These are phyloP conservation scores for Chaetodon auriga DNA, from an alignment of 2,113 vertebrate genomes.

Conservation along the genomic window DNA sequence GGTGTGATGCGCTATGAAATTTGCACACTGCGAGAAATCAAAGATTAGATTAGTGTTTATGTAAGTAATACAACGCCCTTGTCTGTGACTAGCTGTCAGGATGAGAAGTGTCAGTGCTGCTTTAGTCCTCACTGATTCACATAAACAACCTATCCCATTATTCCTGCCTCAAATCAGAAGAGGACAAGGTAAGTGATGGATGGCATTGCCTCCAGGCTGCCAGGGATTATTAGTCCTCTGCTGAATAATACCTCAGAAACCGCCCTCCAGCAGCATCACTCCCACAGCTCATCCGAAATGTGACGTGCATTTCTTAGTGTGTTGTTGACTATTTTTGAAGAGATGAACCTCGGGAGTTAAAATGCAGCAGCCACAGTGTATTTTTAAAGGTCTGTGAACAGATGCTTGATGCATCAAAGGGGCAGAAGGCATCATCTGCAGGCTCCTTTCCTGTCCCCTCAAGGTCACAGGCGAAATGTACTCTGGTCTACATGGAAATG, in stretches of 20 bases:
- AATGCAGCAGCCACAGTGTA: conserved; percentile 4
- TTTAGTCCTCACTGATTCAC: conserved; percentile 55
- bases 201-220: conserved; percentile 52
- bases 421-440: conserved; percentile 36
- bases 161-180: conserved; percentile 55
- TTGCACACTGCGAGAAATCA: not conserved
- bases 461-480: conserved; percentile 37
- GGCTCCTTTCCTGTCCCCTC: conserved; percentile 39
- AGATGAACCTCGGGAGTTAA: not conserved
- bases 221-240: conserved; percentile 62
- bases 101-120: conserved; percentile 46
- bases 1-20: not conserved
- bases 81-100: conserved; percentile 13
- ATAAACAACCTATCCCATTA: conserved; percentile 65
- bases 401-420: conserved; percentile 32
- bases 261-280: conserved; percentile 46
- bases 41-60: conserved; percentile 10
- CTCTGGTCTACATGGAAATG: conserved; percentile 20
- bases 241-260: conserved; percentile 61
- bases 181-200: conserved; percentile 77
- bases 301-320: conserved; percentile 45
- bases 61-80: not conserved
- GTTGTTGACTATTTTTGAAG: conserved; percentile 38
- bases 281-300: conserved; percentile 29
- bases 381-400: conserved; percentile 13